Base-by-base conservation (phyloP, 2,113 vertebrate genomes). In the Polypterus senegalus region DNA sequence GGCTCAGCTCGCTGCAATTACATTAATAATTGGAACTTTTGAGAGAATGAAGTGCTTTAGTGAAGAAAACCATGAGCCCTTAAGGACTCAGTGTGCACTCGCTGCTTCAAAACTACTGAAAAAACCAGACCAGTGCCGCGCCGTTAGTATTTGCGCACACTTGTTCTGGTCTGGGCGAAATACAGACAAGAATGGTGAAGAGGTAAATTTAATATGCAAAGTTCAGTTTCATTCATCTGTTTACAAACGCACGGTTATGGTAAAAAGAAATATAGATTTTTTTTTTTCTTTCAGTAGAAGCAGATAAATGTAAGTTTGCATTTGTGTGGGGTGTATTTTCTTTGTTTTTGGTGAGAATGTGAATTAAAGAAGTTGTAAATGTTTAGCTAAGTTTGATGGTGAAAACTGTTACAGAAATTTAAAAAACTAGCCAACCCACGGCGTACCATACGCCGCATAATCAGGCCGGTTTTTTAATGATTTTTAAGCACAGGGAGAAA, bases 1-100 rank as follows among this genome's bases (percentile, higher is more conserved):
- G 81, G 95, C 96, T 46, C 96, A 99, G 81, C 76, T 99, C 74
- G 95, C 96, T n/a, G 96, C 96, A 64, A 98, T 99, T 75, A 98
- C 93, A 0, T 81, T 99, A 70, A 98, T 99, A 77, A 97, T 98
- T 54, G 96, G 96, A 10, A 99, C 95, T 2, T 97, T 99, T 65
- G 96, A 99, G 79, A 84, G 92, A 46, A 97, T 91, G 82, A 87
- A 85, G 46, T 99, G 96, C 70, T 99, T 99, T 84, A 93, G 94
- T 47, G 96, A 99, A 70, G 96, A 99, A 70, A 99, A 98, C 78
- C 94, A 97, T 0, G 96, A 99, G 69, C 96, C 96, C 1, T 69
- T 99, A 79, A 87, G 96, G 73, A 99, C 95, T 11, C 95, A 99
- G 77, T 97, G 96, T 59, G 96, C 94, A 0, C 78, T 99, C 65